Evolutionary conservation across 2,888 invertebrate species (phyloP), one percentile per base, ranked within the genome.

Genomic region (Neoscelio sp.): DNA sequence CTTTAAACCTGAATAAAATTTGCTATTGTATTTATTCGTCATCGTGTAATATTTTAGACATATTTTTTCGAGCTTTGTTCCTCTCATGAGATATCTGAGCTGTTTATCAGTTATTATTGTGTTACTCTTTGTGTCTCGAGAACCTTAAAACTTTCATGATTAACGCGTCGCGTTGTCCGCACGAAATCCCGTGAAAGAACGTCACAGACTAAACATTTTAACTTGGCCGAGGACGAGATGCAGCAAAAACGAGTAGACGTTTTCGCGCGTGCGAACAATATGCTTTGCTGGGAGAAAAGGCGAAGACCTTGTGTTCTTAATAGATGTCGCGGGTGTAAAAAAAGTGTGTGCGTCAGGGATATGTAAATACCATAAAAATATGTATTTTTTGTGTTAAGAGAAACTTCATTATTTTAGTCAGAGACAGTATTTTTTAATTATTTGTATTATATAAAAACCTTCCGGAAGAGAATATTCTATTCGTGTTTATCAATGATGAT

Each of bases 151-250:
- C 62, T 54, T 76, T 33, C 46, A 71, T 76, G 79, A 80, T 80
- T 71, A 80, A 80, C 80, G 76, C 26, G 46, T 42, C 35, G 56
- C 38, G 68, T 76, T 67, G 46, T 62, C 42, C 65, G 64, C 42
- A 13, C 64, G 58, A 74, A 78, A 80, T 81, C 77, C 54, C 76
- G 68, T 64, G 76, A 68, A 65, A 67, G 62, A 78, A 77, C 52
- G 35, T 35, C 67, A 62, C 77, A 87, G 86, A 86, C 84, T 86
- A 87, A 87, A 87, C 86, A 87, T 85, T 84, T 86, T 86, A 85
- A 82, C 76, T 80, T 60, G 46, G 35, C 12, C 46, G 77, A 64
- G 58, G 46, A 67, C 38, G 54, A 42, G 56, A 50, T 35, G 67
- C 12, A 44, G 71, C 68, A 68, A 80, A 83, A 84, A 83, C 80